Evolutionary conservation across 2,888 invertebrate genomes (phyloP).

Genomic region (Philonicus albiceps): DNA sequence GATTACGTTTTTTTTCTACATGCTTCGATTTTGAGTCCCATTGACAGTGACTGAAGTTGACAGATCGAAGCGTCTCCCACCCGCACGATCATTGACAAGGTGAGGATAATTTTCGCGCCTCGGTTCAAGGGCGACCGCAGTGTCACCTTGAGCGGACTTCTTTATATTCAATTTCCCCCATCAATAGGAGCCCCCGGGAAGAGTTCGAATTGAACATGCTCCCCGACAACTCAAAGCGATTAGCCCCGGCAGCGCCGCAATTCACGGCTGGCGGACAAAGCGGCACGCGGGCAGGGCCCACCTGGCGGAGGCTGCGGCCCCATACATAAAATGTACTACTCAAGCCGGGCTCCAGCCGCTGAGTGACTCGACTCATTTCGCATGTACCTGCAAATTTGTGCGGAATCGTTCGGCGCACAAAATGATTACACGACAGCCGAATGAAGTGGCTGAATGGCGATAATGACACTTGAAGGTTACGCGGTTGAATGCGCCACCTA

Average conservation of each 20-base stretch:
- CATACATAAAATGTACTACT: background rate
- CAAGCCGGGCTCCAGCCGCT: background rate
- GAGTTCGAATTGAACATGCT: background rate
- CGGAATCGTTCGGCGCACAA: constrained; percentile 12
- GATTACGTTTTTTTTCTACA: background rate
- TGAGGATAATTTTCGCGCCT: background rate
- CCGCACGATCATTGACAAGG: background rate
- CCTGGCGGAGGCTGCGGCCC: background rate
- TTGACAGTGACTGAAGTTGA: constrained; percentile 25
- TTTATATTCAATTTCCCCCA: background rate
- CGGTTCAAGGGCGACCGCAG: constrained; percentile 36
- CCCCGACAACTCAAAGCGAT: constrained; percentile 9
- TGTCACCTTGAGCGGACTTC: background rate
- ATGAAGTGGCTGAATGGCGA: constrained; percentile 32
- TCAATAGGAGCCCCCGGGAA: background rate
- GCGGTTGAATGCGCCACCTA: constrained; percentile 38
- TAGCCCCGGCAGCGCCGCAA: background rate
- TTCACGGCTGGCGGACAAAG: background rate
- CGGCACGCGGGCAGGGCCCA: background rate
- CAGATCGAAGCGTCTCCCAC: constrained; percentile 4
- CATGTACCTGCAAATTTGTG: constrained; percentile 21
- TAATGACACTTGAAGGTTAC: constrained; percentile 38
- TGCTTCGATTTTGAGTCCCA: background rate
- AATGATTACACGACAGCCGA: constrained; percentile 37
- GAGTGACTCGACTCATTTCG: constrained; percentile 29